Percentiles rank a stretch among this genome's conserved stretches.
phyloP scores from a whole-genome alignment of 2,797 vertebrate species.

The Catostomus latipinnis region DNA sequence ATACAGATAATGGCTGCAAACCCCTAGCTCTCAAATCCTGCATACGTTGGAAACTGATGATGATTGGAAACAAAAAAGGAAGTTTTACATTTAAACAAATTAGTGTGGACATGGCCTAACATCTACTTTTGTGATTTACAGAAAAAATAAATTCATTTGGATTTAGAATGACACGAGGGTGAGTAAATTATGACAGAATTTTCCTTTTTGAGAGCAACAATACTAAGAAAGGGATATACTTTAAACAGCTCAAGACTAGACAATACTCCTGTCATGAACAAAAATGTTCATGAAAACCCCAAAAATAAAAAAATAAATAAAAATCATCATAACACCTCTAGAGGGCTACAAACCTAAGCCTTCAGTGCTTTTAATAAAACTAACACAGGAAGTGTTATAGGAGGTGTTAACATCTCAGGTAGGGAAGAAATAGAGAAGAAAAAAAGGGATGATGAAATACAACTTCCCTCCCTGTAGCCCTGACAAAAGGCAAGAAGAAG shows the following conservation, averaged over 20 bases:
- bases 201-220: too few species aligned
- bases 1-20: too few species aligned
- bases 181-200: too few species aligned
- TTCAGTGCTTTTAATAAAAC: constrained; percentile 53
- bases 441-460: constrained; percentile 45
- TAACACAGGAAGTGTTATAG: constrained; percentile 58
- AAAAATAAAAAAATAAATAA: background rate
- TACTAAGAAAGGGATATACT: background rate
- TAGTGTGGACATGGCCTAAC: too few species aligned
- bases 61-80: too few species aligned
- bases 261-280: background rate
- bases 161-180: too few species aligned
- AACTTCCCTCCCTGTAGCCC: constrained; percentile 60
- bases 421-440: constrained; percentile 26
- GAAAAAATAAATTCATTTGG: too few species aligned
- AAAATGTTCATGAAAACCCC: background rate
- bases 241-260: constrained; percentile 5
- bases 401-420: constrained; percentile 61
- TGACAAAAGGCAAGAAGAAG: constrained; percentile 58
- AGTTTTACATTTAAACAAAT: too few species aligned
- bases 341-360: background rate
- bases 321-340: constrained; percentile 8
- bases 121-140: too few species aligned
- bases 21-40: too few species aligned
- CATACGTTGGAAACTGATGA: too few species aligned